Evolutionary conservation across 2,888 invertebrate genomes (phyloP).

Genomic region (Aphrophora alni): DNA sequence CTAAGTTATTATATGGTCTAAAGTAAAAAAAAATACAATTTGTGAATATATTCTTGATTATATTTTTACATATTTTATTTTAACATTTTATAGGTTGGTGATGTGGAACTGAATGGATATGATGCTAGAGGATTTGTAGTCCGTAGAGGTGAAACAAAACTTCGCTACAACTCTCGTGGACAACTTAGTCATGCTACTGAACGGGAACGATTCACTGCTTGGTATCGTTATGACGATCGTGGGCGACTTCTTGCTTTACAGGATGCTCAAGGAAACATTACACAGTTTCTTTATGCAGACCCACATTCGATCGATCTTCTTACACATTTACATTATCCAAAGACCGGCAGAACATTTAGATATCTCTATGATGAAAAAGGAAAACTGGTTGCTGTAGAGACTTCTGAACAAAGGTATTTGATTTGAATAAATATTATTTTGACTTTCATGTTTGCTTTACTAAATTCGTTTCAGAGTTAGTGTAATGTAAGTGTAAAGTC

Average conservation of each 20-base stretch:
- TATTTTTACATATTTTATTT: background rate
- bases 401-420: constrained; percentile 69
- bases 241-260: constrained; percentile 88
- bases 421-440: background rate
- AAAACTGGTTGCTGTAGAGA: constrained; percentile 84
- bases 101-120: constrained; percentile 88
- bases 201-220: constrained; percentile 88
- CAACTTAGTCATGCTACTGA: constrained; percentile 90
- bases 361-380: constrained; percentile 88
- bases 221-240: constrained; percentile 93
- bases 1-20: too few species aligned
- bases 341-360: constrained; percentile 79
- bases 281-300: constrained; percentile 94
- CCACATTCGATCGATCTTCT: constrained; percentile 81
- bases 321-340: constrained; percentile 91
- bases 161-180: constrained; percentile 91
- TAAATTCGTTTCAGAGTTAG: too few species aligned
- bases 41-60: too few species aligned
- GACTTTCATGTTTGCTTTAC: too few species aligned
- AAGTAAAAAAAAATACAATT: too few species aligned
- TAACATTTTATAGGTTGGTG: constrained; percentile 67
- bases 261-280: constrained; percentile 88
- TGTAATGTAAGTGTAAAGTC: too few species aligned
- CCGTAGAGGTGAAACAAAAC: constrained; percentile 89
- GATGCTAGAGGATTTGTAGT: constrained; percentile 93